These are phyloP conservation scores for Aegotheles bennettii DNA, from an alignment of 2,113 vertebrate species.

Conservation along the genomic window DNA sequence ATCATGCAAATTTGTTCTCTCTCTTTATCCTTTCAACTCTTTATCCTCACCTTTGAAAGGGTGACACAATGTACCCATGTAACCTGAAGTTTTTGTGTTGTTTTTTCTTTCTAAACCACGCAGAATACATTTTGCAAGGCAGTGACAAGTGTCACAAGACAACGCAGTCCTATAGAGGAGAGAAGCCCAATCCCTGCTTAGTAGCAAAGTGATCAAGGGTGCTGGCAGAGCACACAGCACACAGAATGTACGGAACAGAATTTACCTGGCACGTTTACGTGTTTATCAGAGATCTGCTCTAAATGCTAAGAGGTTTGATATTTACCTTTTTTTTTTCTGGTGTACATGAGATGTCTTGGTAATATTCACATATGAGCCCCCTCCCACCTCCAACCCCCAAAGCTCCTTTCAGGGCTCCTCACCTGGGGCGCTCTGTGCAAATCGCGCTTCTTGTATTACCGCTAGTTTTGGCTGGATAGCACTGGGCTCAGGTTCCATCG, in stretches of 20 bases:
- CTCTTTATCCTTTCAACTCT: background rate
- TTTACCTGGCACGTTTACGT: rapidly evolving
- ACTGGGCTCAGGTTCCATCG: conserved; percentile 85
- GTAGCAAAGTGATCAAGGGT: background rate
- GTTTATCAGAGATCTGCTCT: background rate
- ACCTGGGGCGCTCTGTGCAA: conserved; percentile 94
- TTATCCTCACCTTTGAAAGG: background rate
- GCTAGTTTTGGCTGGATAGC: conserved; percentile 91
- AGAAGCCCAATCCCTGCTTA: background rate
- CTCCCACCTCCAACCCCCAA: background rate
- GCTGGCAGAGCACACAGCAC: background rate
- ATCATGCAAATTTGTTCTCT: background rate
- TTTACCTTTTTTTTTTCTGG: rapidly evolving
- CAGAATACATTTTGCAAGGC: background rate
- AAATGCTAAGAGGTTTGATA: background rate
- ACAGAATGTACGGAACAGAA: no score
- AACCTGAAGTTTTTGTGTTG: no score
- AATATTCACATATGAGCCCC: background rate
- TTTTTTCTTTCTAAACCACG: background rate
- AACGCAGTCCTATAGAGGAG: background rate
- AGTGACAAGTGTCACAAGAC: background rate
- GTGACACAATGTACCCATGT: background rate
- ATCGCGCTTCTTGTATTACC: conserved; percentile 93
- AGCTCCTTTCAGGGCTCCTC: background rate
- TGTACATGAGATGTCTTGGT: background rate